A percentile compares a stretch with the other conserved stretches of the same genome.
Conservation (phyloP, 2,113 vertebrate species). For the Tachuris rubrigastra region DNA sequence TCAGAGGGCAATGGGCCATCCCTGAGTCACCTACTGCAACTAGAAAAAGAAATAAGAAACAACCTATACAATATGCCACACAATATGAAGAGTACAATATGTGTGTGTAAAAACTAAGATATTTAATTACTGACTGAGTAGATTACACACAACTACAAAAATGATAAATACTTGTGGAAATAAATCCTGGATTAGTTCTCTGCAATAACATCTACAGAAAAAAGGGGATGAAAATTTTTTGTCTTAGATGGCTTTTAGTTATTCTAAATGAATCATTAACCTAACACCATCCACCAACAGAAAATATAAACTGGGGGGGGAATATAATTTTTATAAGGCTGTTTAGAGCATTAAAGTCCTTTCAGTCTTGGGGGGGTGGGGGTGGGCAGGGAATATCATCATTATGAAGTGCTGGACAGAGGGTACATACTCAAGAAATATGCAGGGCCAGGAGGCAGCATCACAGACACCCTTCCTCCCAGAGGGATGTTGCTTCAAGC, state of each 20-base stretch:
- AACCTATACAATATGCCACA: neutral
- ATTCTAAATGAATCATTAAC: slow-evolving; percentile 9
- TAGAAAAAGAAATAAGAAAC: neutral
- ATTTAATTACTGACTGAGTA: neutral
- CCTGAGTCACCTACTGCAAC: neutral
- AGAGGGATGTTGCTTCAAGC: neutral
- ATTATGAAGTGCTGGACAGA: neutral
- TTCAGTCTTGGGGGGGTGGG: neutral
- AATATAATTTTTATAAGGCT: neutral
- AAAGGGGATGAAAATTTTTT: neutral
- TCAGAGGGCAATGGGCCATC: neutral
- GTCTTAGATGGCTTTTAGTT: neutral
- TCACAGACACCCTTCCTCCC: neutral
- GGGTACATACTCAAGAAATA: neutral
- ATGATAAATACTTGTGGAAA: neutral
- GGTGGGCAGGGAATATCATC: neutral
- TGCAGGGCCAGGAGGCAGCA: neutral
- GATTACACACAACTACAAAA: neutral
- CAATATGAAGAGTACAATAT: neutral
- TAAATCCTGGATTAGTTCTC: neutral
- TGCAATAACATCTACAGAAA: neutral
- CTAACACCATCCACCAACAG: neutral
- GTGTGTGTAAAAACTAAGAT: neutral
- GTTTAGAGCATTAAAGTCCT: neutral
- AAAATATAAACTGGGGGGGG: neutral